Evolutionary conservation across 2,797 vertebrate genomes (phyloP), one percentile per base, ranked within the genome.

Genomic region (Psittacula derbiana): DNA sequence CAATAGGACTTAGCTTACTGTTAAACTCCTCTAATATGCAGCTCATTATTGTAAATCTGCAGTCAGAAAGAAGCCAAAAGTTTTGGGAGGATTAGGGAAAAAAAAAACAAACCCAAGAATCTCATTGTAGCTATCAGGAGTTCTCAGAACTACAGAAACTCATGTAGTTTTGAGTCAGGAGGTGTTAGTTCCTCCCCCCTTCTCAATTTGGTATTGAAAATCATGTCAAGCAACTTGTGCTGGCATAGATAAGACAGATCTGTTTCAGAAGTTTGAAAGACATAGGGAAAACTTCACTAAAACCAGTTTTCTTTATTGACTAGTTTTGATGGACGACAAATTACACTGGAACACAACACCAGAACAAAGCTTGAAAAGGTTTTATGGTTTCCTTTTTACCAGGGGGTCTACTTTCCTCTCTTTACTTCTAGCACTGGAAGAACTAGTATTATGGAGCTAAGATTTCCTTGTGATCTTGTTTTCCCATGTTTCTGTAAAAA

Each of bases 401-500:
- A 60, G 36, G 36, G 5, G 4, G 2, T 72, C 27, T 70, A 4
- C 76, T 72, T 86, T 85, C 14, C 24, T 66, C 36, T 52, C 74
- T 87, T 76, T 69, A 50, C 27, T 91, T 89, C 57, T 60, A 70
- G 40, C 40, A 89, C 30, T 38, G 17, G 16, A 80, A 62, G 47
- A 80, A 30, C 20, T 82, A 13, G 76, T 78, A 64, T 36, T 80
- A 11, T 6, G 9, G 25, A 86, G 60, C 33, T 47, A 86, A 71
- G 41, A 57, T 11, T 88, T 78, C 18, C 33, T 31, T 47, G 6
- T 15, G 82, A 80, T 7, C 38, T 85, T 67, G 49, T 6, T 89
- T 85, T 74, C 73, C 41, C 47, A 15, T 12, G 40, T 64, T 87
- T 64, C 55, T 67, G 71, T 86, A 71, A 74, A 58, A 93, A 83